phyloP scores from a whole-genome alignment of 64 coral and sea anemone genomes.

The Montipora capricornis region DNA sequence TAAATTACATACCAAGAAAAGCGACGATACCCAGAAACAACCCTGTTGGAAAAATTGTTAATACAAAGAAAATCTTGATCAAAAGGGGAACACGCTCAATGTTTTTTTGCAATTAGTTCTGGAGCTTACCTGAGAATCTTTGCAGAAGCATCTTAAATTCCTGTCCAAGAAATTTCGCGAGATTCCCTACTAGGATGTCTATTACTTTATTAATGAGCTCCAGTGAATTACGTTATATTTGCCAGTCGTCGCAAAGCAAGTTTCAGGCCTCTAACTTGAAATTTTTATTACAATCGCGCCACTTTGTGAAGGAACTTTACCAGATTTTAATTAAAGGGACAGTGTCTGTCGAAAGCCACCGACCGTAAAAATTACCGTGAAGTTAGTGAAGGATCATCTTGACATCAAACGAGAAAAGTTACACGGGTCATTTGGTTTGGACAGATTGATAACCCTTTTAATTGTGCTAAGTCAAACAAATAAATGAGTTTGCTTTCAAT shows the following conservation, averaged over 20 bases:
- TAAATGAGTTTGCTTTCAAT: too few species aligned
- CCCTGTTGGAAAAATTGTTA: background rate
- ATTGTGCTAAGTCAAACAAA: background rate
- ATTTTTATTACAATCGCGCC: background rate
- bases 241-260: slow-evolving; percentile 9
- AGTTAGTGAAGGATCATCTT: slow-evolving; percentile 5
- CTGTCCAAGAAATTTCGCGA: slow-evolving; percentile 2
- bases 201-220: slow-evolving; percentile 38
- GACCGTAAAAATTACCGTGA: slow-evolving; percentile 25
- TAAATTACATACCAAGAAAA: slow-evolving; percentile 23
- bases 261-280: background rate
- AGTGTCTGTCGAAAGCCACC: slow-evolving; percentile 23
- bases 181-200: background rate
- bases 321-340: too few species aligned
- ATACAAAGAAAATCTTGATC: background rate
- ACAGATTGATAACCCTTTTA: background rate
- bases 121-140: slow-evolving; percentile 9
- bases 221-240: slow-evolving; percentile 15
- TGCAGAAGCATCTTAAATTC: slow-evolving; percentile 18
- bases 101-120: background rate
- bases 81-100: background rate
- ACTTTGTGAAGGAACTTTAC: background rate
- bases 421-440: background rate
- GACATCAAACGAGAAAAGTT: background rate
- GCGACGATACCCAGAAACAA: background rate